phyloP scores from a whole-genome alignment of 92 coral and sea anemone species.

The Paragorgia papillata region DNA sequence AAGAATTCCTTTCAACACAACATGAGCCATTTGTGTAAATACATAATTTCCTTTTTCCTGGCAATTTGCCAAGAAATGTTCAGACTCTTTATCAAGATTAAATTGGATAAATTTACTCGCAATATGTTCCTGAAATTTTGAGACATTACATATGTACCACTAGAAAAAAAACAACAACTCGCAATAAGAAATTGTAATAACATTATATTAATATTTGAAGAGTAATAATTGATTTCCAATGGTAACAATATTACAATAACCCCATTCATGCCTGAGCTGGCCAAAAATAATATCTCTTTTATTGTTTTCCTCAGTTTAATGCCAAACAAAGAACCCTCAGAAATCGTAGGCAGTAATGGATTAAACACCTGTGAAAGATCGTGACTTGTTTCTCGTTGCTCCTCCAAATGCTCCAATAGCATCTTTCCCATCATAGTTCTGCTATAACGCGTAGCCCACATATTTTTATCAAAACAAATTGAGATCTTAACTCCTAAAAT shows the following conservation, averaged over 20 bases:
- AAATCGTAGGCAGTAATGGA: no score
- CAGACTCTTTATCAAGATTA: conserved; percentile 83
- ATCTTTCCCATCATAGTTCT: conserved; percentile 79
- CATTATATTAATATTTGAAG: no score
- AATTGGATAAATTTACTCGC: conserved; percentile 71
- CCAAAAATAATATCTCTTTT: no score
- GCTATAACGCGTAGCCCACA: conserved; percentile 83
- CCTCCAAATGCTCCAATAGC: conserved; percentile 71
- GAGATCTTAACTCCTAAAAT: background rate
- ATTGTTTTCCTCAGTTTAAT: no score
- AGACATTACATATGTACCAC: conserved; percentile 77
- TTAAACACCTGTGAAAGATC: conserved; percentile 54
- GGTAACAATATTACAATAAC: no score
- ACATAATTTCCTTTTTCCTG: conserved; percentile 86
- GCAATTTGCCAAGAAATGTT: conserved; percentile 72
- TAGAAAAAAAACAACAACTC: conserved; percentile 12
- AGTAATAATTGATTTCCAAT: no score
- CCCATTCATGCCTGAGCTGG: no score
- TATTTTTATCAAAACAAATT: conserved; percentile 26
- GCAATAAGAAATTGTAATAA: no score
- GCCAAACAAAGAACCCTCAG: no score
- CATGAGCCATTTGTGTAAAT: conserved; percentile 81
- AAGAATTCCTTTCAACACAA: conserved; percentile 73
- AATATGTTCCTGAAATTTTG: conserved; percentile 59
- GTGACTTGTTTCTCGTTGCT: conserved; percentile 59